Conservation (phyloP, 2,888 invertebrate species). For the Agrotis puta region DNA sequence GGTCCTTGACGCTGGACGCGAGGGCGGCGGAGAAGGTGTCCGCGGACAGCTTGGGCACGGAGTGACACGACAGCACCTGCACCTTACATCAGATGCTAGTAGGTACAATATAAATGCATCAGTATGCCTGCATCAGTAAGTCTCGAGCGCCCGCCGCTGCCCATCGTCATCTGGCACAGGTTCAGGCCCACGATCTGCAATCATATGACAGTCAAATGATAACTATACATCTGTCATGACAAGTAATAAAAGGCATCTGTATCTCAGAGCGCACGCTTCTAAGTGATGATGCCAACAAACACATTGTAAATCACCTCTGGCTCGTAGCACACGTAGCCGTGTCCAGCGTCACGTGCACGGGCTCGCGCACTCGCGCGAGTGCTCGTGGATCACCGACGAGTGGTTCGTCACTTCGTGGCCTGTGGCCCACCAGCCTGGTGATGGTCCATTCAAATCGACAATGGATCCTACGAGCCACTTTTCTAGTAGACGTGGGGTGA, state of each 20-base stretch:
- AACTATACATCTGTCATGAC: too few species aligned
- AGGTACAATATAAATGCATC: too few species aligned
- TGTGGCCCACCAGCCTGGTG: constrained; percentile 99
- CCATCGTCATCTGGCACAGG: constrained; percentile 96
- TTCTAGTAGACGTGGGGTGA: too few species aligned
- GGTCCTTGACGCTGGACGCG: constrained; percentile 98
- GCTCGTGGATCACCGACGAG: constrained; percentile 99
- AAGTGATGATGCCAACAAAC: too few species aligned
- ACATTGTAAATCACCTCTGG: too few species aligned
- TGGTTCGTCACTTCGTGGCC: constrained; percentile 99
- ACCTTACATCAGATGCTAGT: too few species aligned
- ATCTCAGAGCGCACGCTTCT: constrained; percentile 98
- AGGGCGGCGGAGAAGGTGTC: constrained; percentile 98
- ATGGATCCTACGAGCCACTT: too few species aligned
- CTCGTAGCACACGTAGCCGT: constrained; percentile 98
- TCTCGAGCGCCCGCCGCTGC: constrained; percentile 89
- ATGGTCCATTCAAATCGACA: too few species aligned
- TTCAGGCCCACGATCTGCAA: constrained; percentile 95
- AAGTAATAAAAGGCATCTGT: too few species aligned
- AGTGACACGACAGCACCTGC: constrained; percentile 95
- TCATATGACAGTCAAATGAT: too few species aligned
- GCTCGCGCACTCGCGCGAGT: constrained; percentile 98
- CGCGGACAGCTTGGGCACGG: constrained; percentile 96
- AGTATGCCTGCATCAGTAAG: constrained; percentile 93
- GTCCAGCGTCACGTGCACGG: constrained; percentile 98